Base-by-base conservation (phyloP, 2,888 invertebrate species). In the Steinernema carpocapsae region DNA sequence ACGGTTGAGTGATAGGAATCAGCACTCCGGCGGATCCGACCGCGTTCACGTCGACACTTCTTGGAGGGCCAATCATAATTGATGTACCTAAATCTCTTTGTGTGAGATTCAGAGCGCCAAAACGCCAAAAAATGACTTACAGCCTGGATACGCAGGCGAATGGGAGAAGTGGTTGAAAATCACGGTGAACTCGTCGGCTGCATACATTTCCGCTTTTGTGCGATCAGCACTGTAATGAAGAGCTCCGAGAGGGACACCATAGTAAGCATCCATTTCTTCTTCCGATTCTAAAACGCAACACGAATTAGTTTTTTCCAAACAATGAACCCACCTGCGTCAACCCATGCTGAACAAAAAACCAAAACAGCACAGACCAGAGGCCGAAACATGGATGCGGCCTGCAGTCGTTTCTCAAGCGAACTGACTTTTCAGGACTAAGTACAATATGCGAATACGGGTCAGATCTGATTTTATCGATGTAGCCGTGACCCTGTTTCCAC, bases 161-260 rank as follows among this genome's bases (percentile, higher is more conserved):
- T 84, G 82, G 17, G 56, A 52, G 72, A 82, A 82, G 72, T 84
- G 82, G 70, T 82, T 79, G 51, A 82, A 76, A 7, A 81, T 51
- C n/a, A 84, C 70, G 7, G 82, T 79, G 56, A 76, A 79, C 59
- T 79, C 77, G 72, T 82, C 82, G 19, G 79, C 79, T 17, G 82
- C 82, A 72, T 82, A 82, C 32, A 83, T 72, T 77, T 82, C 82
- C 19, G 78, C 82, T 26, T 79, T 79, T 19, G 82, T 83, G 1
- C 76, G 76, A 37, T 77, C 82, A 29, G 76, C 70, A 22, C 77
- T 77, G 51, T 80, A 79, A 72, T 84, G 81, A 14, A 82, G 59
- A 0, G 80, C 83, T 29, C 82, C 83, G 32, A 82, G 71, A 1
- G 83, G 83, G 29, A 81, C 75, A n/a, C 82, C 83, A 72, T 74